phyloP scores from a whole-genome alignment of 2,797 vertebrate species.

The Mallotus villosus region DNA sequence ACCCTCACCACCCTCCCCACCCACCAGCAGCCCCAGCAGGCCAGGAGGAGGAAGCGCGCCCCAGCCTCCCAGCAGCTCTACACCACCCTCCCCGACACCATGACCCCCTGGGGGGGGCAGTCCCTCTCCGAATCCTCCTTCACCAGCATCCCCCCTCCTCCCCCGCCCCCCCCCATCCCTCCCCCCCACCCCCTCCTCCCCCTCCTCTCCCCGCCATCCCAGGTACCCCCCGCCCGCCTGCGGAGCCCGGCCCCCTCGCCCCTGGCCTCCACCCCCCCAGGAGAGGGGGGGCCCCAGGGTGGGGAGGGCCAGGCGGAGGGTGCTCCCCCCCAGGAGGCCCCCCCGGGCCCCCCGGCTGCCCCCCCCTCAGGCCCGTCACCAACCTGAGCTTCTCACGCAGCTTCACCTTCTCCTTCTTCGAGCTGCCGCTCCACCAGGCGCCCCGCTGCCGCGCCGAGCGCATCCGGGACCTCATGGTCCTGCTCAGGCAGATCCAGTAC shows the following conservation, averaged over 20 bases:
- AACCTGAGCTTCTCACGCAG: conserved; percentile 81
- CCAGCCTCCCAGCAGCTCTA: conserved; percentile 41
- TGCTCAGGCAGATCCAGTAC: conserved; percentile 71
- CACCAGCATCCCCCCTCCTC: conserved; percentile 48
- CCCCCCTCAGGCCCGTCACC: conserved; percentile 71
- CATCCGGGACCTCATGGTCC: conserved; percentile 63
- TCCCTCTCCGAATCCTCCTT: conserved; percentile 70
- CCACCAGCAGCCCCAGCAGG: conserved; percentile 40
- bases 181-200: conserved; percentile 33
- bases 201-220: conserved; percentile 21
- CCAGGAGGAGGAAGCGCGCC: conserved; percentile 33
- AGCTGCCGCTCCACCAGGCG: conserved; percentile 77
- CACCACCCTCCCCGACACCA: conserved; percentile 49
- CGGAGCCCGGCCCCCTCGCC: conserved; percentile 39
- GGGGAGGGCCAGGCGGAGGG: conserved; percentile 34
- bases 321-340: conserved; percentile 38
- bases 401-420: conserved; percentile 86
- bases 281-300: conserved; percentile 33
- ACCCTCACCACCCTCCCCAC: conserved; percentile 13
- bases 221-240: conserved; percentile 37
- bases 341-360: conserved; percentile 67
- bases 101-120: conserved; percentile 67
- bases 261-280: conserved; percentile 11
- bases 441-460: conserved; percentile 64
- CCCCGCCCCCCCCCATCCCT: conserved; percentile 39